Percentiles rank a stretch among this genome's conserved stretches.
phyloP scores from a whole-genome alignment of 2,113 vertebrate species.

The Tichodroma muraria region DNA sequence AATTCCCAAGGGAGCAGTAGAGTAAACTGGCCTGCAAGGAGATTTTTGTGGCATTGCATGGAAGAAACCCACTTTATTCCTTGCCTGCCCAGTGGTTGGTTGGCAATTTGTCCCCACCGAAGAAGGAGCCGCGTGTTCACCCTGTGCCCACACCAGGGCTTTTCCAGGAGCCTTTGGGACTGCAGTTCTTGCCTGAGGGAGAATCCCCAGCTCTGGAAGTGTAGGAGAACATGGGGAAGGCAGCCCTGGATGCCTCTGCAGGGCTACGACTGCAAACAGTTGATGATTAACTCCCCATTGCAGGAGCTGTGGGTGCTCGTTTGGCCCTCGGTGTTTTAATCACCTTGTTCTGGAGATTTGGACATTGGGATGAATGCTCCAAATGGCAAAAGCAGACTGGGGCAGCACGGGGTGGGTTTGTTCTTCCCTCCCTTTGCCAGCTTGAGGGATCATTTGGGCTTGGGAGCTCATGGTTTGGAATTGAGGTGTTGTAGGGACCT shows the following conservation, averaged over 20 bases:
- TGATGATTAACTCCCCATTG: neutral
- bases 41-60: neutral
- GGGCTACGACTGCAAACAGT: neutral
- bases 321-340: neutral
- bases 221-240: accelerated
- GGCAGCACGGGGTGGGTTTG: accelerated
- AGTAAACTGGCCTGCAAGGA: neutral
- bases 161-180: neutral
- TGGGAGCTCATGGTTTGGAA: neutral
- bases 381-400: neutral
- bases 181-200: neutral
- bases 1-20: neutral
- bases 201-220: neutral
- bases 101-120: neutral
- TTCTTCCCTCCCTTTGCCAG: neutral
- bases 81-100: neutral
- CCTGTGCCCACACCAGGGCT: neutral
- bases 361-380: accelerated
- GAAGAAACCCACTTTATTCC: neutral
- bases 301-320: neutral
- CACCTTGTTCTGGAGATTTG: neutral
- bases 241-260: neutral
- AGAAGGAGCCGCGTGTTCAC: accelerated
- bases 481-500: too few relatives aligned
- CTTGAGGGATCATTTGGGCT: neutral